Percentiles rank a stretch among this genome's conserved stretches.
These are phyloP conservation scores for Vannuccia rotundouncinata DNA, from an alignment of 2,888 invertebrate species.

Conservation along the genomic window DNA sequence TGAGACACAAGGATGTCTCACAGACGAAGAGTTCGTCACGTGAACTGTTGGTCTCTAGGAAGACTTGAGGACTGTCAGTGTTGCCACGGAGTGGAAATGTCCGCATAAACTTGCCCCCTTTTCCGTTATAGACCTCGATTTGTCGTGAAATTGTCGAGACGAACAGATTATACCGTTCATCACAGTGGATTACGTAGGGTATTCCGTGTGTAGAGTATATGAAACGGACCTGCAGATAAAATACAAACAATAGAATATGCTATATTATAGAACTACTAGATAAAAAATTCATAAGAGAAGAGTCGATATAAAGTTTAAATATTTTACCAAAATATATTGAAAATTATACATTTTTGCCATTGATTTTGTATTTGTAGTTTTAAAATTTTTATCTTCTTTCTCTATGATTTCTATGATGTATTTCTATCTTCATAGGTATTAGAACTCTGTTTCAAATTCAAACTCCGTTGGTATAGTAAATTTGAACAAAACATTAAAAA, in stretches of 20 bases:
- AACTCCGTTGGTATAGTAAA: too few relatives aligned
- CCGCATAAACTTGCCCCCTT: slow-evolving; percentile 31
- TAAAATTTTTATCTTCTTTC: too few relatives aligned
- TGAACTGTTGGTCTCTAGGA: background rate
- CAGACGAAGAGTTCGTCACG: slow-evolving; percentile 43
- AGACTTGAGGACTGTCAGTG: background rate
- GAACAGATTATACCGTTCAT: slow-evolving; percentile 10
- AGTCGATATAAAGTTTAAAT: too few relatives aligned
- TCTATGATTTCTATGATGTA: too few relatives aligned
- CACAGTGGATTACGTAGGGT: background rate
- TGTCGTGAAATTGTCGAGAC: background rate
- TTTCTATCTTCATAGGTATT: too few relatives aligned
- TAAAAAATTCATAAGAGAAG: too few relatives aligned
- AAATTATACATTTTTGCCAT: too few relatives aligned
- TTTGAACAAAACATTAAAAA: too few relatives aligned
- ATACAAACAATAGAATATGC: background rate
- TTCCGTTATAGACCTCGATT: slow-evolving; percentile 17
- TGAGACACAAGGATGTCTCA: slow-evolving; percentile 44
- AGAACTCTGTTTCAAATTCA: too few relatives aligned
- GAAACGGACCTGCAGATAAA: background rate
- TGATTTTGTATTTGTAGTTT: too few relatives aligned
- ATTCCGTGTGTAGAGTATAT: background rate
- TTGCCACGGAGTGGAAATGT: background rate
- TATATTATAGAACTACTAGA: too few relatives aligned
- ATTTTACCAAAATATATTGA: too few relatives aligned